phyloP scores from a whole-genome alignment of 2,113 vertebrate genomes.

The Motacilla tschutschensis region DNA sequence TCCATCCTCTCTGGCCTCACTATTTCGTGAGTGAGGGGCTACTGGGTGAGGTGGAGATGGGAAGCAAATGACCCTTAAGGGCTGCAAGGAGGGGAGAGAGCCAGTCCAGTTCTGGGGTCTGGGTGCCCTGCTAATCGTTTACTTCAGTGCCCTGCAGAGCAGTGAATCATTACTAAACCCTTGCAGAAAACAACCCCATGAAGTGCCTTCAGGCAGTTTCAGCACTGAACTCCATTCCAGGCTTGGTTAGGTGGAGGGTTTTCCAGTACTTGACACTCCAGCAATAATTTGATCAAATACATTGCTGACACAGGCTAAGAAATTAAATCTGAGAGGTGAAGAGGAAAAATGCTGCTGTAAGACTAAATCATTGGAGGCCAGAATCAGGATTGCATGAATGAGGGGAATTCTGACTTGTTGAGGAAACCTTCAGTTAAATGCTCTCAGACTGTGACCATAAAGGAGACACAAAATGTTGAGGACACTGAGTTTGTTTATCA shows the following conservation, averaged over 20 bases:
- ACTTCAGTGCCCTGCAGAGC: neutral
- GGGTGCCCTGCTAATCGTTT: neutral
- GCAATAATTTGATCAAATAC: neutral
- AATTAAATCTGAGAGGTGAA: neutral
- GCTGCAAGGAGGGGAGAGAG: neutral
- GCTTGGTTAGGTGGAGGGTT: neutral
- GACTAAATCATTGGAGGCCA: rapidly evolving
- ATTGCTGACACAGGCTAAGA: neutral
- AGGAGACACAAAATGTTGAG: neutral
- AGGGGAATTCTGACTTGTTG: neutral
- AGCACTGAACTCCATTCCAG: neutral
- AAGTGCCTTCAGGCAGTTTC: neutral
- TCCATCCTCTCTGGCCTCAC: neutral
- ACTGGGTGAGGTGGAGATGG: neutral
- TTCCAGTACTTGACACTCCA: neutral
- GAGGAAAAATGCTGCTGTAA: neutral
- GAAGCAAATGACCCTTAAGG: neutral
- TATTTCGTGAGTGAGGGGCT: rapidly evolving
- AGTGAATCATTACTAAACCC: rapidly evolving
- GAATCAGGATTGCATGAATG: neutral
- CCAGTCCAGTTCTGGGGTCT: neutral
- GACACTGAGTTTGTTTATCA: neutral
- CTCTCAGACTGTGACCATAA: neutral
- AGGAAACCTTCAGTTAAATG: neutral
- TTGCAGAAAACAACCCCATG: neutral